These are phyloP conservation scores for Dynastes maya DNA, from an alignment of 2,888 invertebrate species.

Conservation along the genomic window DNA sequence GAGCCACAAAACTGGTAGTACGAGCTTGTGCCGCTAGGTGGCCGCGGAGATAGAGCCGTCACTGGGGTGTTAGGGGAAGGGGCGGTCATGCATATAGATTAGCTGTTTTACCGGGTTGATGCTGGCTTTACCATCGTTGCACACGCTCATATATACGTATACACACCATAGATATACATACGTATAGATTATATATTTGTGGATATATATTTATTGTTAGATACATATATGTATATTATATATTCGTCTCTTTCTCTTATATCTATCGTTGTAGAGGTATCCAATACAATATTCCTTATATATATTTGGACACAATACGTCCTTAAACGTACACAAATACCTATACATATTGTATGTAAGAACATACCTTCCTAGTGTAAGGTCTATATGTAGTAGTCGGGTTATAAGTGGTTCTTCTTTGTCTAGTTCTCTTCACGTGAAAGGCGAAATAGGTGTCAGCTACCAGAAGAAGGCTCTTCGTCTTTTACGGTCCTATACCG, in stretches of 20 bases:
- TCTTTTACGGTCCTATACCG: not conserved
- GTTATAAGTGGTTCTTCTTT: constrained; percentile 8
- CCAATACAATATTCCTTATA: not conserved
- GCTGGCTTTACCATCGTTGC: constrained; percentile 38
- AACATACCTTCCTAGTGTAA: not conserved
- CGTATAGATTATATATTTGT: not conserved
- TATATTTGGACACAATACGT: constrained; percentile 1
- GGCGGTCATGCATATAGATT: constrained; percentile 73
- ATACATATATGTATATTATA: not conserved
- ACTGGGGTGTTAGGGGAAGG: constrained; percentile 60
- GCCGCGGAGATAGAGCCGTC: constrained; percentile 70
- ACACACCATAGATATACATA: not conserved
- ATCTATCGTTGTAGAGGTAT: not conserved
- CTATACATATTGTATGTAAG: not conserved
- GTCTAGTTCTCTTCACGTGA: not conserved
- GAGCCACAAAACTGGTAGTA: constrained; percentile 55
- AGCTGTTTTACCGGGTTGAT: constrained; percentile 71
- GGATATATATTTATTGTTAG: constrained; percentile 3
- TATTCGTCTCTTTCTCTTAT: constrained; percentile 29
- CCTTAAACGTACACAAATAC: not conserved
- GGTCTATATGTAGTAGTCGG: not conserved
- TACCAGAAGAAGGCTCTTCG: constrained; percentile 23
- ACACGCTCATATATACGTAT: constrained; percentile 33
- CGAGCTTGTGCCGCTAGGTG: constrained; percentile 62
- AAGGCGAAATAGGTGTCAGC: constrained; percentile 33